phyloP scores from a whole-genome alignment of 2,113 vertebrate genomes.

The Anser brachyrhynchus region DNA sequence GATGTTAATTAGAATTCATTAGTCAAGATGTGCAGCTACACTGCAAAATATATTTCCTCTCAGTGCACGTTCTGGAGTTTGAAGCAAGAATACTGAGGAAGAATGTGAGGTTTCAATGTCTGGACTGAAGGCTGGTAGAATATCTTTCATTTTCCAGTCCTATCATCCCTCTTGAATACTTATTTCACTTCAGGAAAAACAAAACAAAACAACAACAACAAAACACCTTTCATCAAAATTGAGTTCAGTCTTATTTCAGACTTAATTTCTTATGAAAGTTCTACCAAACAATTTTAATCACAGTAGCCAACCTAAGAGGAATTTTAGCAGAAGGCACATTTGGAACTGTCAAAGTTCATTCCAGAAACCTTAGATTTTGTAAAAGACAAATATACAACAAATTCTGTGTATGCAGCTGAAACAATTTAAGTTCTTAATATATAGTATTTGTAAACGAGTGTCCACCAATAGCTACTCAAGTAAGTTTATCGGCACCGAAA shows the following conservation, averaged over 20 bases:
- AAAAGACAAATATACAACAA: background rate
- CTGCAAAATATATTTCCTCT: background rate
- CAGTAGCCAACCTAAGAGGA: background rate
- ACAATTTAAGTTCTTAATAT: constrained; percentile 8
- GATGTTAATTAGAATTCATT: background rate
- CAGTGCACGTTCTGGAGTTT: background rate
- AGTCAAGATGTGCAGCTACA: background rate
- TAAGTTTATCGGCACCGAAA: constrained; percentile 17
- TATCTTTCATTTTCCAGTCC: background rate
- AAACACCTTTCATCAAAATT: background rate
- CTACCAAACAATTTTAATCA: constrained; percentile 33
- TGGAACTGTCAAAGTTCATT: constrained; percentile 35
- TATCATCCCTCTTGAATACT: background rate
- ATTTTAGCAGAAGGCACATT: constrained; percentile 36
- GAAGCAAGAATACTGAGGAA: background rate
- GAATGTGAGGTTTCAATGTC: background rate
- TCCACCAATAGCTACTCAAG: background rate
- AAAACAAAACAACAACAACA: background rate
- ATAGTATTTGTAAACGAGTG: background rate
- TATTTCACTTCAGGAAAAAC: background rate
- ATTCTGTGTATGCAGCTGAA: background rate
- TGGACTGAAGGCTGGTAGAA: background rate
- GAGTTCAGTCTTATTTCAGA: constrained; percentile 26
- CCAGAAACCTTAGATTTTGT: background rate
- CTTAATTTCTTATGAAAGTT: constrained; percentile 35